Evolutionary conservation across 2,113 vertebrate genomes (phyloP).

Genomic region (Neolamprologus variostigma): DNA sequence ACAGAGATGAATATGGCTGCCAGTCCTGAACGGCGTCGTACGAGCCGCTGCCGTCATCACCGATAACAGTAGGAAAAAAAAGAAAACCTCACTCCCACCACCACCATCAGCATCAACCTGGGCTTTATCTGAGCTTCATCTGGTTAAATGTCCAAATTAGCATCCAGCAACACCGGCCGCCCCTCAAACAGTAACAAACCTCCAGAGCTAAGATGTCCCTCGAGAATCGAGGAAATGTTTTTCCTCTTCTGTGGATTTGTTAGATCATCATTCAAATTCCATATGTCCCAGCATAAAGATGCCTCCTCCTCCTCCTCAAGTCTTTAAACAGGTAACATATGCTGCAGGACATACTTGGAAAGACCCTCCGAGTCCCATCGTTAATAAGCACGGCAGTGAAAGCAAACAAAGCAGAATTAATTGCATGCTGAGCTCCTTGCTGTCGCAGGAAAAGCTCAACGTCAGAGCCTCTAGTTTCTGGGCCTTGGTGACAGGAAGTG

Average conservation of each 20-base stretch:
- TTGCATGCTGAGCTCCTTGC: neutral
- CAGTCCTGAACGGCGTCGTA: slow-evolving; percentile 74
- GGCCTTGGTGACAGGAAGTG: neutral
- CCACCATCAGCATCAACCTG: neutral
- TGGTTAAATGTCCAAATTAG: slow-evolving; percentile 32
- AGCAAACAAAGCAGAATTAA: neutral
- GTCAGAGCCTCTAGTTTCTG: neutral
- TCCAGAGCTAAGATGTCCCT: neutral
- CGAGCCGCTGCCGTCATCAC: slow-evolving; percentile 1
- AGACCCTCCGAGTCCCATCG: neutral
- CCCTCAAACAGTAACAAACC: neutral
- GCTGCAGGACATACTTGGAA: neutral
- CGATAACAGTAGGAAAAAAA: slow-evolving; percentile 59
- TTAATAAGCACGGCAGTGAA: slow-evolving; percentile 3
- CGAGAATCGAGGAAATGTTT: neutral
- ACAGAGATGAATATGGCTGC: slow-evolving; percentile 87
- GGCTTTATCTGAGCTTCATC: neutral
- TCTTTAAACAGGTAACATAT: slow-evolving; percentile 18
- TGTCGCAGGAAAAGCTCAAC: neutral
- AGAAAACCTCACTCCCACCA: slow-evolving; percentile 21
- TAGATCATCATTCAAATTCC: slow-evolving; percentile 21
- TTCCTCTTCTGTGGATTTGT: neutral
- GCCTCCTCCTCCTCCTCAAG: neutral
- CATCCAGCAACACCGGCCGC: neutral
- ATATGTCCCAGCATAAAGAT: neutral